Evolutionary conservation across 2,113 vertebrate species (phyloP).

Genomic region (Proterorhinus semilunaris): DNA sequence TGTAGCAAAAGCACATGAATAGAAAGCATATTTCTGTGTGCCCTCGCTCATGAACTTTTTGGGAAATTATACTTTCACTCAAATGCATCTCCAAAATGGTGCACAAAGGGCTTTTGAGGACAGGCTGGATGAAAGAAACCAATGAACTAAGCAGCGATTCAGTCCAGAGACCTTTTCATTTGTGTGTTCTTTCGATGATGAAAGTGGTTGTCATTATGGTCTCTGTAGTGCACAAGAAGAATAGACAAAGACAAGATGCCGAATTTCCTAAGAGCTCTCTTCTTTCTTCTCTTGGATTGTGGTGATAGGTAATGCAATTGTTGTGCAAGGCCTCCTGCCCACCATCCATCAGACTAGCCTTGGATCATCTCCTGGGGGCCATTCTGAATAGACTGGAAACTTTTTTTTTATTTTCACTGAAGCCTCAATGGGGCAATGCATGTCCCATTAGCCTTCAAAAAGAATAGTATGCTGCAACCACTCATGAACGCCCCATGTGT

Average conservation of each 20-base stretch:
- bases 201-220: constrained; percentile 21
- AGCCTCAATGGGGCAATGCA: neutral
- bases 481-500: neutral
- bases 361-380: constrained; percentile 16
- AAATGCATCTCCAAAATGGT: neutral
- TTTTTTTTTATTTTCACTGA: neutral
- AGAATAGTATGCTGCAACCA: neutral
- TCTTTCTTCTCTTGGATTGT: constrained; percentile 27
- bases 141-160: constrained; percentile 19
- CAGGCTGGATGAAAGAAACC: constrained; percentile 24
- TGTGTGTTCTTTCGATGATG: constrained; percentile 29
- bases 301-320: constrained; percentile 20
- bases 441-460: neutral
- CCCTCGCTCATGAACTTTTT: neutral
- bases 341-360: constrained; percentile 7
- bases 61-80: neutral
- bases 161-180: constrained; percentile 16
- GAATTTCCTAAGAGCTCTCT: constrained; percentile 10
- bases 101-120: constrained; percentile 18
- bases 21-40: neutral
- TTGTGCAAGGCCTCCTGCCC: constrained; percentile 25
- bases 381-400: constrained; percentile 12
- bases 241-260: constrained; percentile 21
- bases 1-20: neutral
- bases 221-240: constrained; percentile 1